phyloP scores from a whole-genome alignment of 2,113 vertebrate genomes.

The Tachuris rubrigastra region DNA sequence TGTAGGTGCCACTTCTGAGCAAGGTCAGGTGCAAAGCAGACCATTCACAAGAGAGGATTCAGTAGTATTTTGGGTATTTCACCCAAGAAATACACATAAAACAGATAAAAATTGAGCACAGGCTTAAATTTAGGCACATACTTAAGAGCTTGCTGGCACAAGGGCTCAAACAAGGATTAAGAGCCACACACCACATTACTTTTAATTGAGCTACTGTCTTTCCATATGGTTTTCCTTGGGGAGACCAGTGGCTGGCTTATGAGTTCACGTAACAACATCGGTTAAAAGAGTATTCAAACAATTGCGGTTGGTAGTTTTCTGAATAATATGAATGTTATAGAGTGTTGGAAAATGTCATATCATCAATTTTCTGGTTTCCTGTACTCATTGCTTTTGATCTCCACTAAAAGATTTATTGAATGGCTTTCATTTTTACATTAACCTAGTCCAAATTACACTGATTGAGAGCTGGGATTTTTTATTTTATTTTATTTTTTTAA shows the following conservation, averaged over 20 bases:
- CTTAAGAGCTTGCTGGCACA: slow-evolving; percentile 4
- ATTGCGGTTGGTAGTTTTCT: slow-evolving; percentile 44
- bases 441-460: background rate
- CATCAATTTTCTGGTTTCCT: slow-evolving; percentile 56
- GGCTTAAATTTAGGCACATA: background rate
- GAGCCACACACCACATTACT: slow-evolving; percentile 2
- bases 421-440: background rate
- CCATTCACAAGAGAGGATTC: background rate
- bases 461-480: background rate
- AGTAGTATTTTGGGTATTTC: background rate
- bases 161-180: background rate
- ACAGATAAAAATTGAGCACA: background rate
- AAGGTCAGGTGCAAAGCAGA: rapidly evolving
- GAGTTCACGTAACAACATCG: slow-evolving; percentile 1
- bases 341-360: background rate
- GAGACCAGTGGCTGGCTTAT: slow-evolving; percentile 6
- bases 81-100: background rate
- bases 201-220: slow-evolving; percentile 61
- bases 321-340: slow-evolving; percentile 42
- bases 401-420: slow-evolving; percentile 55
- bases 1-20: background rate
- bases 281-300: slow-evolving; percentile 17
- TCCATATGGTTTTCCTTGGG: slow-evolving; percentile 36
- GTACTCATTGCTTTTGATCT: slow-evolving; percentile 64
- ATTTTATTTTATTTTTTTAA: background rate